Conservation (phyloP, 2,888 invertebrate genomes). For the Hirtodrosophila confusa region DNA sequence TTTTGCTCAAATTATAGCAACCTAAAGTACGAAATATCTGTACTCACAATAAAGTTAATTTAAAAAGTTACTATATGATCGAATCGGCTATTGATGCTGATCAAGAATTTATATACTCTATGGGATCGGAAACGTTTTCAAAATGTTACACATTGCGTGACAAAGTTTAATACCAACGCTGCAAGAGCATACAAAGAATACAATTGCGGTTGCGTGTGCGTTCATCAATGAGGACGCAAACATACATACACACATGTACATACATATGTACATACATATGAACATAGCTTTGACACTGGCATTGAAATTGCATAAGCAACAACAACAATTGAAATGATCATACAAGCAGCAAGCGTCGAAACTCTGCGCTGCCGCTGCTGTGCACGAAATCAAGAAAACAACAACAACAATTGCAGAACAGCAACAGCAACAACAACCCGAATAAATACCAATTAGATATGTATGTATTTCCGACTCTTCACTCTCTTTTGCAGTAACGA, state of each 20-base stretch:
- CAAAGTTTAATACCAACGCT: too few relatives aligned
- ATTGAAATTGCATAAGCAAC: conserved; percentile 59
- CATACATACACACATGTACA: neutral
- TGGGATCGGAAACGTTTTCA: too few relatives aligned
- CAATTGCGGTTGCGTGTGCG: conserved; percentile 16
- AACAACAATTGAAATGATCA: conserved; percentile 31
- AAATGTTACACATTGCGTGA: too few relatives aligned
- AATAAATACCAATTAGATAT: conserved; percentile 57
- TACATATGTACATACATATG: neutral
- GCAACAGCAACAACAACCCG: neutral
- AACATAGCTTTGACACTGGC: conserved; percentile 64
- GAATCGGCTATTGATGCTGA: too few relatives aligned
- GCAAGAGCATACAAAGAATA: neutral
- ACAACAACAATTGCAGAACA: conserved; percentile 2
- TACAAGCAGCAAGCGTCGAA: conserved; percentile 16
- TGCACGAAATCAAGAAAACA: conserved; percentile 3
- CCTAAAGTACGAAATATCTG: too few relatives aligned
- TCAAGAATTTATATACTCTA: too few relatives aligned
- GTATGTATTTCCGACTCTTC: conserved; percentile 44
- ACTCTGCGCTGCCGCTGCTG: conserved; percentile 3
- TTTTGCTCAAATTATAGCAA: too few relatives aligned
- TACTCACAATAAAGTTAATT: too few relatives aligned
- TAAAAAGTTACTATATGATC: too few relatives aligned
- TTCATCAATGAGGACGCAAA: conserved; percentile 48
- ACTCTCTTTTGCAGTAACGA: conserved; percentile 6